Evolutionary conservation across 2,797 vertebrate species (phyloP), one percentile per base, ranked within the genome.

Genomic region (Neostethus bicornis): DNA sequence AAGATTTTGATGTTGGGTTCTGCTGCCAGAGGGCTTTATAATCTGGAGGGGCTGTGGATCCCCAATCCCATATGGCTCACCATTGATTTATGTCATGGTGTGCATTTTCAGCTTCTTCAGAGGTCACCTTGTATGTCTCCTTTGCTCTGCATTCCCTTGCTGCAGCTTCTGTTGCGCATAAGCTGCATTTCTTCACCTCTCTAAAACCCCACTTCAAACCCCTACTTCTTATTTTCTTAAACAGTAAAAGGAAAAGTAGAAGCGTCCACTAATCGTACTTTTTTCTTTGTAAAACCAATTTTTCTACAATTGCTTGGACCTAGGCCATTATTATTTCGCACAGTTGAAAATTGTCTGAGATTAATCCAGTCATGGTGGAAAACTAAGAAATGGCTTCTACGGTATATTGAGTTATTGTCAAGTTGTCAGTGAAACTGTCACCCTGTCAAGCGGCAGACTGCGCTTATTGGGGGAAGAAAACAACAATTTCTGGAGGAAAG

Each of bases 81-180:
- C 79, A 86, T 87, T 87, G 87, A 90, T 90, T 90, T 86, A 87
- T 89, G 87, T 85, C 87, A 85, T 83, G 84, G 81, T 87, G 77
- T 86, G 86, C 76, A 57, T 85, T 89, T 85, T 82, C 77, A 87
- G 84, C 79, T 81, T 72, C 79, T 86, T 79, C 81, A 85, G 75
- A 87, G 89, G 89, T 90, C 86, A 91, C 89, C 87, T 91, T 89
- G 80, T 61, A 38, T 67, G 78, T 79, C 74, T 83, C 68, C 72
- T 81, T 76, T 61, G 69, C 81, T 71, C 71, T 80, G 75, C 79
- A 77, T 75, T 81, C 77, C 72, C 52, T 51, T 44, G 53, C 66
- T 24, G 39, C 62, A 39, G 56, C 77, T 56, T 43, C 77, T 61
- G 55, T 61, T 73, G 67, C 67, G 75, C 66, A 73, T 77, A 55